phyloP scores from a whole-genome alignment of 2,888 invertebrate species.

The Synergus umbraculus region DNA sequence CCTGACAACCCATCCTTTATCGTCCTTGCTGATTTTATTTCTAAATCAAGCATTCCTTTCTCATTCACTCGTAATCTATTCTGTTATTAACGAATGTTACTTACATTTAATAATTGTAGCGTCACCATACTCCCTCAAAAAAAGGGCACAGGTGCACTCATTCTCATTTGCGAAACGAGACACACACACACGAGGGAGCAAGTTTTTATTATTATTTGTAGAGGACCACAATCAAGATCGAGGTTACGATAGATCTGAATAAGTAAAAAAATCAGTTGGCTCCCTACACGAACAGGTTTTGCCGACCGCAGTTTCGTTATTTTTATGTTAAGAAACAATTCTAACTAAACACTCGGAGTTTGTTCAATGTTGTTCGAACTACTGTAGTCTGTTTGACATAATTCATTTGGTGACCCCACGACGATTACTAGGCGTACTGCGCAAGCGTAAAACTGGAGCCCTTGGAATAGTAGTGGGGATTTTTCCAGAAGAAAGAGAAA shows the following conservation, averaged over 20 bases:
- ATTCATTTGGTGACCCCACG: conserved; percentile 52
- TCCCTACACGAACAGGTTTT: background rate
- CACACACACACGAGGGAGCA: conserved; percentile 21
- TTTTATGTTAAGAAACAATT: background rate
- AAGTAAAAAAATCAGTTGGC: background rate
- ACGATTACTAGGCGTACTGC: conserved; percentile 38
- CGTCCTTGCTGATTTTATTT: background rate
- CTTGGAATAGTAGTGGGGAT: conserved; percentile 43
- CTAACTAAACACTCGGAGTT: background rate
- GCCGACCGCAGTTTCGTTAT: conserved; percentile 3
- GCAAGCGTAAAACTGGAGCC: conserved; percentile 42
- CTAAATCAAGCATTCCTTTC: background rate
- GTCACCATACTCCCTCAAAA: conserved; percentile 28
- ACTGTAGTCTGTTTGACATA: conserved; percentile 49
- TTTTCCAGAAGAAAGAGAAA: background rate
- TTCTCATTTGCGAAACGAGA: conserved; percentile 36
- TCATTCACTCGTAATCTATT: background rate
- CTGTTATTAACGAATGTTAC: background rate
- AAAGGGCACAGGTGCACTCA: conserved; percentile 41
- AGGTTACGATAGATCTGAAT: background rate
- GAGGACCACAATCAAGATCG: conserved; percentile 27
- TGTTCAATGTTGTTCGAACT: conserved; percentile 4
- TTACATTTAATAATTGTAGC: conserved; percentile 19
- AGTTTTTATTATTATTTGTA: conserved; percentile 37
- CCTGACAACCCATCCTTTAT: conserved; percentile 32